Evolutionary conservation across 30 jellyfish, hydroid and myxozoan species (phyloP), one percentile per base, ranked within the genome.

Genomic region (Pelagia noctiluca): DNA sequence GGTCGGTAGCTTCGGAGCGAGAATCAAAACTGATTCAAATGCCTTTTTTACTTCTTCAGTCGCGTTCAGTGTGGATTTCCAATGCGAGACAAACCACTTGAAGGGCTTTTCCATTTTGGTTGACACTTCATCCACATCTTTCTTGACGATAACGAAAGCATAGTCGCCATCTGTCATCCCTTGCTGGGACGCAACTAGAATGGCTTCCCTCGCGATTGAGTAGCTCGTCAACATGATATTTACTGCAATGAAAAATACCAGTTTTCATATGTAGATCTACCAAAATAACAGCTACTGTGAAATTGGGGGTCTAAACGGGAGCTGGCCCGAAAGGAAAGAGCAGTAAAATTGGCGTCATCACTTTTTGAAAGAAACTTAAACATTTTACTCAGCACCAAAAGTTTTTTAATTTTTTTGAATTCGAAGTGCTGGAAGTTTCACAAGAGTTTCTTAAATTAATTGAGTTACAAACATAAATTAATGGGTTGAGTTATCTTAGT

Each of bases 11-110:
- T 85, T 73, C 16, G 95, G 88, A 18, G 95, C 95, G 1, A 85
- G 89, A 18, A 85, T 67, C 4, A 85, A 65, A 12, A 78, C 95
- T 25, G 95, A 89, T 11, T 85, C 89, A 24, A 61, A 54, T 0
- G 95, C 95, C 33, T 74, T 67, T 35, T 75, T 74, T 22, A 64
- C 95, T 26, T 85, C 85, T 31, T 38, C 36, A 0, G 81, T 25
- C 3, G 83, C 63, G 22, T 78, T 84, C 54, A 85, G 54, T 0
- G 95, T 73, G 31, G 63, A 84, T 2, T 73, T 42, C 34, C 63
- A 76, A 75, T 85, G 95, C n/a, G 95, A 85, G 24, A 85, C 81
- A 31, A 60, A 90, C 98, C 98, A 92, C 49, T 85, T 80, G 83
- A 87, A 92, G 16, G 97, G 88, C 24, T 63, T 71, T 68, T 74